phyloP scores from a whole-genome alignment of 1,140 invertebrate genomes.

The Pachypsylla venusta region DNA sequence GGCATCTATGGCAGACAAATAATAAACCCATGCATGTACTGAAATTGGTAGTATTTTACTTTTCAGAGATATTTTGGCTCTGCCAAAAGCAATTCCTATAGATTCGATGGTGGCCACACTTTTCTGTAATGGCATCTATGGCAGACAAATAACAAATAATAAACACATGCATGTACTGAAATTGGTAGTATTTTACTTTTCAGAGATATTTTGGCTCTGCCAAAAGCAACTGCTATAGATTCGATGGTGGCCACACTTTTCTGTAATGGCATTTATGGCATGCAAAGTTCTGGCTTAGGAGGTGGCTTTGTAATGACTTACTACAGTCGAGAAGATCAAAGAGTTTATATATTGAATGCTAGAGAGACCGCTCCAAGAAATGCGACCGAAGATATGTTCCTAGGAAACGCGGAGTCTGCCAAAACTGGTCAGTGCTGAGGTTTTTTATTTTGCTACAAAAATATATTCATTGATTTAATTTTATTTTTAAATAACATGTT shows the following conservation, averaged over 20 bases:
- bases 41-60: too few relatives aligned
- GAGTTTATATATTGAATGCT: conserved; percentile 40
- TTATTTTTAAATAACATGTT: too few relatives aligned
- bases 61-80: conserved; percentile 39
- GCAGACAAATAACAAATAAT: too few relatives aligned
- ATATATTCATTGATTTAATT: too few relatives aligned
- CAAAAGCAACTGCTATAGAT: conserved; percentile 62
- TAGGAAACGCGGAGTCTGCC: conserved; percentile 34
- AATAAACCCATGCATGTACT: too few relatives aligned
- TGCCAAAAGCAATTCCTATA: conserved; percentile 52
- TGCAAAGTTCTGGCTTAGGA: conserved; percentile 64
- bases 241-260: conserved; percentile 60
- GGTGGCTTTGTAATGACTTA: conserved; percentile 65
- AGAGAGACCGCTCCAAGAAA: conserved; percentile 47
- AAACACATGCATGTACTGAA: too few relatives aligned
- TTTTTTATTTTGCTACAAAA: too few relatives aligned
- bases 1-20: conserved; percentile 68
- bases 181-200: too few relatives aligned
- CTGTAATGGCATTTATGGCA: conserved; percentile 64
- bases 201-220: conserved; percentile 39
- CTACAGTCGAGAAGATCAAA: conserved; percentile 40
- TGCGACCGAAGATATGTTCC: conserved; percentile 44
- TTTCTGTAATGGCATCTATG: conserved; percentile 65
- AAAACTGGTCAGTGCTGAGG: too few relatives aligned
- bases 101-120: conserved; percentile 64